phyloP scores from a whole-genome alignment of 2,113 vertebrate species.

The Tautogolabrus adspersus region DNA sequence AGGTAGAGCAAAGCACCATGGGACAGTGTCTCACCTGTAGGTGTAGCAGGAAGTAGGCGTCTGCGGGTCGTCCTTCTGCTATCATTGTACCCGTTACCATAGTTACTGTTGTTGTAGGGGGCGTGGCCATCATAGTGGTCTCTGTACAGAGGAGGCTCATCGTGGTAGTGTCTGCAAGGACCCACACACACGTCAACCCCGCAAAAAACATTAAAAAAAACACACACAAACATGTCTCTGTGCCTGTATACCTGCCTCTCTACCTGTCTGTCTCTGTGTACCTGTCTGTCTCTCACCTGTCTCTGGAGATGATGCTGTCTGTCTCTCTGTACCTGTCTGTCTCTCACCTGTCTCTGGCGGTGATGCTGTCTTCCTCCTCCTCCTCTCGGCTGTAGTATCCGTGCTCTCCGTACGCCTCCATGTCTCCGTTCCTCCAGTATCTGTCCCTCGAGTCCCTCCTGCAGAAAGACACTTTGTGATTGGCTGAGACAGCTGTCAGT shows the following conservation, averaged over 20 bases:
- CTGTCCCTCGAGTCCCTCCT: conserved; percentile 71
- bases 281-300: conserved; percentile 66
- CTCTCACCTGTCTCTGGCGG: conserved; percentile 75
- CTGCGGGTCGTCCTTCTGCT: conserved; percentile 77
- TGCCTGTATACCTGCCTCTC: not conserved
- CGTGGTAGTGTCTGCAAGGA: conserved; percentile 59
- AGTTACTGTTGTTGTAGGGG: conserved; percentile 56
- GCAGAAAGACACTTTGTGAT: not conserved
- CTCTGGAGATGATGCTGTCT: conserved; percentile 71
- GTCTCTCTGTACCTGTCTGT: no score
- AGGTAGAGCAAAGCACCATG: no score
- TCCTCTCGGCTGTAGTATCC: conserved; percentile 77
- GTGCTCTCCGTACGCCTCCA: conserved; percentile 54
- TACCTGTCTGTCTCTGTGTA: not conserved
- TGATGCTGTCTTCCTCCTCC: conserved; percentile 77
- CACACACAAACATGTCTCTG: no score
- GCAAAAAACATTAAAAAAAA: no score
- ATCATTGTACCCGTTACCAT: conserved; percentile 69
- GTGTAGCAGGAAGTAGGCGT: conserved; percentile 89
- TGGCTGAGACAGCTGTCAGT: conserved; percentile 16
- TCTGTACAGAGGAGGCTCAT: conserved; percentile 64
- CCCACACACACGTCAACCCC: not conserved
- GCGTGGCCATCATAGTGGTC: conserved; percentile 64
- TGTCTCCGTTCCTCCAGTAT: conserved; percentile 76
- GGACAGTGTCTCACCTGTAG: conserved; percentile 79